Conservation (phyloP, 53 echinoderm and acorn worm genomes). For the Holothuria scabra region DNA sequence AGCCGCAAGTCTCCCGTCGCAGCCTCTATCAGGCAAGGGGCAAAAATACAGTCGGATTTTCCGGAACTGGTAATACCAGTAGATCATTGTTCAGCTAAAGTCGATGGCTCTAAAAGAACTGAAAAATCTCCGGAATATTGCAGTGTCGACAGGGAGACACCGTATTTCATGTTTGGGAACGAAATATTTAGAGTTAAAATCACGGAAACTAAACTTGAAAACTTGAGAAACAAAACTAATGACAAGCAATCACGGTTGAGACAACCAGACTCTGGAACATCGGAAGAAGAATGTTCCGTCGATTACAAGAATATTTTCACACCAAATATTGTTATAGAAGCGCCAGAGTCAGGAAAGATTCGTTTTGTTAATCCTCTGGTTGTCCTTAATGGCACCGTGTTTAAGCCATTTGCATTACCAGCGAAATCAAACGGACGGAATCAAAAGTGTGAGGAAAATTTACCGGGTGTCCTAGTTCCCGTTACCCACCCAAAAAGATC, state of each 20-base stretch:
- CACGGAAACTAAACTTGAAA: neutral
- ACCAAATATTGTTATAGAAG: conserved; percentile 18
- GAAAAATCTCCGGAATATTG: neutral
- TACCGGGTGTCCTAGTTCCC: conserved; percentile 28
- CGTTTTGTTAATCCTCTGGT: conserved; percentile 1
- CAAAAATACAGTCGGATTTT: neutral
- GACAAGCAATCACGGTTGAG: neutral
- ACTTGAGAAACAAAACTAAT: neutral
- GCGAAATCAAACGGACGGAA: neutral
- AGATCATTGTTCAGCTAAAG: too few species aligned
- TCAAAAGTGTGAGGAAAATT: neutral
- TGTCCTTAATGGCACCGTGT: conserved; percentile 21
- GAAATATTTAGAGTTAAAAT: conserved; percentile 25
- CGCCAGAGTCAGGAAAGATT: neutral
- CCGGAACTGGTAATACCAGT: neutral
- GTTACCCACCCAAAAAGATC: conserved; percentile 2
- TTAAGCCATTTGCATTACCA: conserved; percentile 9
- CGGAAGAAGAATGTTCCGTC: neutral
- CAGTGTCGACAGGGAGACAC: neutral
- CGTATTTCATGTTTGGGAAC: conserved; percentile 2
- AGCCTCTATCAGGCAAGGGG: neutral
- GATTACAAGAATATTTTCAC: neutral
- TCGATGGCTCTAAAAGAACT: too few species aligned
- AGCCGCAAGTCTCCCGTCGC: neutral
- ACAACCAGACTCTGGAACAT: neutral